Conservation (phyloP, 1,140 invertebrate species). For the Ditylenchus dipsaci region DNA sequence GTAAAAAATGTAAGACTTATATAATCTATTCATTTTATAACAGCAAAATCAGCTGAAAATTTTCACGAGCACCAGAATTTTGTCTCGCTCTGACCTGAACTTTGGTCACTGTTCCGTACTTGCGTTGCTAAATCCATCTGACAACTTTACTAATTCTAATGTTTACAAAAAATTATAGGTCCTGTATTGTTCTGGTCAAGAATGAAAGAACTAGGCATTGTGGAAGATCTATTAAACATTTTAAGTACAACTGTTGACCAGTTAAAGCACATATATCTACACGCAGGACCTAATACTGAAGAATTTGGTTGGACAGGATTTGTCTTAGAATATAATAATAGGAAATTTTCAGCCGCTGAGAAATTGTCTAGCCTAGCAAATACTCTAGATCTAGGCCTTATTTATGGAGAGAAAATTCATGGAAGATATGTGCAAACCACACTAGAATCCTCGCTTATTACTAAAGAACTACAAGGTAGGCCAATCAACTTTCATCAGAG, state of each 20-base stretch:
- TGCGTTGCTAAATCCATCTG: too few relatives aligned
- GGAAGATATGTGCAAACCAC: conserved; percentile 39
- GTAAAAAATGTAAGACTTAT: too few relatives aligned
- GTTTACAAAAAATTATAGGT: too few relatives aligned
- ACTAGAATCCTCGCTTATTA: conserved; percentile 37
- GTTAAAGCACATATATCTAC: conserved; percentile 32
- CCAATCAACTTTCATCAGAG: neutral
- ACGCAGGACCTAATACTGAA: conserved; percentile 25
- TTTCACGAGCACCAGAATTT: too few relatives aligned
- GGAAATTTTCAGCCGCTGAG: conserved; percentile 34
- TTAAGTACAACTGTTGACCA: conserved; percentile 30
- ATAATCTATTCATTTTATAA: too few relatives aligned
- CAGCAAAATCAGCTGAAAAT: too few relatives aligned
- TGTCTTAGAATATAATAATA: neutral
- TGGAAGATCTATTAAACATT: conserved; percentile 43
- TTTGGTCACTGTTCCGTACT: too few relatives aligned
- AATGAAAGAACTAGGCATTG: conserved; percentile 39
- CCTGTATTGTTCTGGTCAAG: conserved; percentile 36
- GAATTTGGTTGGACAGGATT: conserved; percentile 39
- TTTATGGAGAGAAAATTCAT: conserved; percentile 44
- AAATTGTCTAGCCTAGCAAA: conserved; percentile 36
- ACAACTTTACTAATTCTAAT: too few relatives aligned
- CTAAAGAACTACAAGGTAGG: conserved; percentile 36
- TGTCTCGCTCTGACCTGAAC: too few relatives aligned
- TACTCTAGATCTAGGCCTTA: conserved; percentile 32